Conservation (phyloP, 2,888 invertebrate genomes). For the Drosophila quinaria region DNA sequence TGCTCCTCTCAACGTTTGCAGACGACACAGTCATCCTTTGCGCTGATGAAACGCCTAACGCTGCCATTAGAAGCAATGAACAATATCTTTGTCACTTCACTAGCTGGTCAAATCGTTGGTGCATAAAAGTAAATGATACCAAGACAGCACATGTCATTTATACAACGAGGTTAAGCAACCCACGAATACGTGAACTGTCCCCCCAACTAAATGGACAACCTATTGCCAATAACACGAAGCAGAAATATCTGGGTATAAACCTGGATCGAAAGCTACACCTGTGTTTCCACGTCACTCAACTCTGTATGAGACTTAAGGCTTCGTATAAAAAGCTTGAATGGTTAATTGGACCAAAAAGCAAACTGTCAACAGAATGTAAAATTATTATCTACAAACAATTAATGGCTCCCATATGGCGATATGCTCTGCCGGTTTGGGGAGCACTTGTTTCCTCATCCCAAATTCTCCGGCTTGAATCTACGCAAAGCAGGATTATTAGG, state of each 20-base stretch:
- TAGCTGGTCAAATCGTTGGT: background rate
- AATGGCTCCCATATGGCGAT: background rate
- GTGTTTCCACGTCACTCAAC: background rate
- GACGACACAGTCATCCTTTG: background rate
- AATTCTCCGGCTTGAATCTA: background rate
- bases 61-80: background rate
- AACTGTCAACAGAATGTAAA: background rate
- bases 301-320: background rate
- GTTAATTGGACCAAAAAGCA: background rate
- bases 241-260: background rate
- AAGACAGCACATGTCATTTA: background rate
- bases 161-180: background rate
- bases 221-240: background rate
- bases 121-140: background rate
- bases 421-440: background rate
- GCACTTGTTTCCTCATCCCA: background rate
- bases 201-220: background rate
- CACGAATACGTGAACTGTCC: background rate
- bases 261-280: background rate
- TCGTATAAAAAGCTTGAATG: background rate
- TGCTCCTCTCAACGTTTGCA: background rate
- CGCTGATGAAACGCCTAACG: background rate
- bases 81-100: background rate
- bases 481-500: background rate
- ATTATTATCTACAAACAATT: background rate